phyloP scores from a whole-genome alignment of 2,113 vertebrate species.

The Sarotherodon lohbergeri region DNA sequence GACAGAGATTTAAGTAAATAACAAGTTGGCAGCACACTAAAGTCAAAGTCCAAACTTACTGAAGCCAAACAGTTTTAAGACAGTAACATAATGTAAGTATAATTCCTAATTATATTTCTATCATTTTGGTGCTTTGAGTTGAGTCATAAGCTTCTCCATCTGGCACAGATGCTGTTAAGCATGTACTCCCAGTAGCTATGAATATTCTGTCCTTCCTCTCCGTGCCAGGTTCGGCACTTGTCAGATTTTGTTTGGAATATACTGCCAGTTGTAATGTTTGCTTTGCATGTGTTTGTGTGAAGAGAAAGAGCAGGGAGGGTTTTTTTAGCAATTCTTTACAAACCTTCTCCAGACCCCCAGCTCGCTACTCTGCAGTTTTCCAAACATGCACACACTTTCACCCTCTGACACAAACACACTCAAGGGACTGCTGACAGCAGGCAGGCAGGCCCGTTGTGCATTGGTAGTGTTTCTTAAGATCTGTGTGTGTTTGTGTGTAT shows the following conservation, averaged over 20 bases:
- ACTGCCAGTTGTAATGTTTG: not conserved
- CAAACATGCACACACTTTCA: conserved; percentile 28
- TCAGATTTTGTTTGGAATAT: conserved; percentile 15
- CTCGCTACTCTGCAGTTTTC: conserved; percentile 30
- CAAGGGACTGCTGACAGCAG: conserved; percentile 29
- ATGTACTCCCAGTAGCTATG: not conserved
- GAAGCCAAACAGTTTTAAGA: not conserved
- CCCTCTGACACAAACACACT: conserved; percentile 38
- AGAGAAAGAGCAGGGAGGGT: not conserved
- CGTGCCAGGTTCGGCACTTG: not conserved
- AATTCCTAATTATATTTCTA: not conserved
- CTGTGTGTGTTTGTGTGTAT: conserved; percentile 25
- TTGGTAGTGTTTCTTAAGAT: conserved; percentile 45
- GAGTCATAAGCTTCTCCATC: not conserved
- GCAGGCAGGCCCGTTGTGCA: conserved; percentile 61
- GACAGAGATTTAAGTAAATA: not conserved
- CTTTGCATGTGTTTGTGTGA: not conserved
- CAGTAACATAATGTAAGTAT: not conserved
- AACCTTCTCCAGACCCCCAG: conserved; percentile 15
- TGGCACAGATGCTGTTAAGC: not conserved
- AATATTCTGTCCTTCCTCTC: not conserved
- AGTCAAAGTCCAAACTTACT: not conserved
- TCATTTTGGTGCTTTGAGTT: not conserved
- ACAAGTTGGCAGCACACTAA: not conserved
- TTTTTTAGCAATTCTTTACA: conserved; percentile 14